These are phyloP conservation scores for Penaeus japonicus DNA, from an alignment of 1,140 invertebrate species.

Conservation along the genomic window DNA sequence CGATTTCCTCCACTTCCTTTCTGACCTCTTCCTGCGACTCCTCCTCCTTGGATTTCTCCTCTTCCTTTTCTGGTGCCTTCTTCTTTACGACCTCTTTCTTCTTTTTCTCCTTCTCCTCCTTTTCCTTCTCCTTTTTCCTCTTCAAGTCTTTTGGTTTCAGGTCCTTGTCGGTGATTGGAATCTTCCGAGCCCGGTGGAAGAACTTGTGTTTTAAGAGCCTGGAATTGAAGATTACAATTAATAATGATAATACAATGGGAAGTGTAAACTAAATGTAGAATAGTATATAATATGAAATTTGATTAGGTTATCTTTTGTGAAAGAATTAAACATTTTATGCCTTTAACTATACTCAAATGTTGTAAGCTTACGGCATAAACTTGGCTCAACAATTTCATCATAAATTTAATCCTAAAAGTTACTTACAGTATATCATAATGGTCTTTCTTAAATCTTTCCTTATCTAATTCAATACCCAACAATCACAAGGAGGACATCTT, in stretches of 20 bases:
- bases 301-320: too few relatives aligned
- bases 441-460: too few relatives aligned
- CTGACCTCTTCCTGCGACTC: slow-evolving; percentile 69
- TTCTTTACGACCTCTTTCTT: slow-evolving; percentile 61
- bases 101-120: slow-evolving; percentile 62
- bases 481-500: slow-evolving; percentile 60
- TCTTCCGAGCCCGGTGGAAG: slow-evolving; percentile 93
- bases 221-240: neutral
- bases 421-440: too few relatives aligned
- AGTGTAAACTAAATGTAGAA: neutral
- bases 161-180: slow-evolving; percentile 79
- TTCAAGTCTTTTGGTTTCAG: slow-evolving; percentile 72
- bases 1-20: slow-evolving; percentile 59
- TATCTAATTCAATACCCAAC: neutral
- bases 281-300: neutral
- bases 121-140: slow-evolving; percentile 68
- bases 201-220: slow-evolving; percentile 83
- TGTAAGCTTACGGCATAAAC: too few relatives aligned
- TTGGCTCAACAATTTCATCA: too few relatives aligned
- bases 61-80: slow-evolving; percentile 60
- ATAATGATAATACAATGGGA: neutral
- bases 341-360: too few relatives aligned
- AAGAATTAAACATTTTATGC: too few relatives aligned
- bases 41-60: slow-evolving; percentile 66
- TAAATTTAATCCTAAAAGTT: too few relatives aligned